Base-by-base conservation (phyloP, 2,888 invertebrate genomes). In the Archips crataeganus region DNA sequence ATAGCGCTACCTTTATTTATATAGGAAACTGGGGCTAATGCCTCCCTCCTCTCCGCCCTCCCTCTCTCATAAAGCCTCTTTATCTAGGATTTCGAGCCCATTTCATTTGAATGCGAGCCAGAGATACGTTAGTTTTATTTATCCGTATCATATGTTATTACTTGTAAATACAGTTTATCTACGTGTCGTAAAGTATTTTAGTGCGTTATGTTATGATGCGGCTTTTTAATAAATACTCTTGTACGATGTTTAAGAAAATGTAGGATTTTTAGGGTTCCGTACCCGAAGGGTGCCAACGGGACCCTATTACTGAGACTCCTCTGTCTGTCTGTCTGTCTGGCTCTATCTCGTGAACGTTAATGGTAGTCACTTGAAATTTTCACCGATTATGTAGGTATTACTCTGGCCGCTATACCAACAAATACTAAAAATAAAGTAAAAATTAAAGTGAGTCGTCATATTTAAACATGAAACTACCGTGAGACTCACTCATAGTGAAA, bases 41-140 rank as follows among this genome's bases (percentile, higher is more conserved):
- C 80, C 79, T 75, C 77, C 74, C 76, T 61, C 80, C 80, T 78
- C 73, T 69, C 75, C 71, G 78, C 82, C 79, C 80, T 79, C 86
- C 85, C 85, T 88, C 87, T 88, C 83, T 86, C 87, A 87, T 89
- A 90, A 86, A 89, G 87, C 89, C 86, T 86, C 84, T 88, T 90
- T 92, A 92, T 92, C 91, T 90, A 85, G 87, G 88, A 91, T 91
- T 92, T 93, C 91, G 87, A 87, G 88, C 88, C 91, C 92, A 92
- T 93, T 93, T 90, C 91, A 90, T 92, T 91, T 92, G 91, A 92
- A 90, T 90, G 88, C 87, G 84, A 80, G 79, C 76, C 80, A 81
- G 85, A 81, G 85, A 82, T 85, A 88, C 86, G 87, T 86, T 80
- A 80, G 85, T 87, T 86, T 87, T 74, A 74, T 74, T 88, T 87